Base-by-base conservation (phyloP, 2,888 invertebrate genomes). In the Drosophila peninsularis region DNA sequence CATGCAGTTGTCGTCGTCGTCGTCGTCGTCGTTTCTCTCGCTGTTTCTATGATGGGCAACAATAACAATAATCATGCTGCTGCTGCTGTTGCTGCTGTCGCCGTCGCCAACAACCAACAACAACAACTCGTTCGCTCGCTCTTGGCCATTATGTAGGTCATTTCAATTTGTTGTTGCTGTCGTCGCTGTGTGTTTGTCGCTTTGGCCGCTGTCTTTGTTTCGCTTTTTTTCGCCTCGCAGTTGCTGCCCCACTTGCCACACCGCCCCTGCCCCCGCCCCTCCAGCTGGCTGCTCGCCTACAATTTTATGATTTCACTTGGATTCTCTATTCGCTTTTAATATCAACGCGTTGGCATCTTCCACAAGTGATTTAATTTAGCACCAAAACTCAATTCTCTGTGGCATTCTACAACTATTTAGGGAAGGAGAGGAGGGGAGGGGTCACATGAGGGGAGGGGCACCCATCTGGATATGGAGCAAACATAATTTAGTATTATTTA, bases 291-390 rank as follows among this genome's bases (percentile, higher is more conserved):
- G 45, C 3, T 27, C 21, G 24, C 21, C 42, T 24, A 36, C 34
- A 34, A 50, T 36, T 21, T 34, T n/a, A 66, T 70, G 82, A 82
- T 85, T 84, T 88, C 85, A 78, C 80, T 82, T 63, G 76, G 71
- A 73, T 85, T 85, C 52, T 52, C 86, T 88, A 88, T 85, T 86
- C 78, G 78, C 86, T 78, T 82, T 80, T 85, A 81, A 82, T 87
- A 82, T 82, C 86, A 32, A 70, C 75, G 56, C 68, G 62, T 60
- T 88, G 85, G 82, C 82, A 86, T 80, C 84, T 80, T 86, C 78
- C 37, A 34, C 37, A 78, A 82, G 80, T 84, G 84, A 84, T 84
- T 84, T 86, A 86, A 84, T 84, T 84, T 85, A 88, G 86, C 88
- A 80, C 78, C 84, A 80, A 84, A 84, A 85, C 45, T 86, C 80